Percentiles rank a stretch among this genome's conserved stretches.
phyloP scores from a whole-genome alignment of 2,113 vertebrate species.

The Chloebia gouldiae region DNA sequence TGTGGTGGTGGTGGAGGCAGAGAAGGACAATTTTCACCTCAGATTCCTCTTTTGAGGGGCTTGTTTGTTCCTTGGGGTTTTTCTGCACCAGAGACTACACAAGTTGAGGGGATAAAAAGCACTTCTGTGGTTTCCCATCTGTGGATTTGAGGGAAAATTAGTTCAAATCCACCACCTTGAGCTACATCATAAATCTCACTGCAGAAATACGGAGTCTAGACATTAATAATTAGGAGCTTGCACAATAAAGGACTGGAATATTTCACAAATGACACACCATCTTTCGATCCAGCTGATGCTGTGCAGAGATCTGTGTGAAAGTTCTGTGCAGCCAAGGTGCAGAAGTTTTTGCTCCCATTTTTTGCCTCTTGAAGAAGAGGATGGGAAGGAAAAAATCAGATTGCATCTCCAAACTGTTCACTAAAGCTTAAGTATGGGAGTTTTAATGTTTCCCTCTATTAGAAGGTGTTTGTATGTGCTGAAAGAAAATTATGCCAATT shows the following conservation, averaged over 20 bases:
- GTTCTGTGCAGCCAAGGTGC: background rate
- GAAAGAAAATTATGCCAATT: background rate
- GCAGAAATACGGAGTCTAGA: background rate
- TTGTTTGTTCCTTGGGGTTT: background rate
- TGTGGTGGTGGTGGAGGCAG: background rate
- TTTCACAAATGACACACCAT: conserved; percentile 6
- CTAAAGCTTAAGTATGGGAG: background rate
- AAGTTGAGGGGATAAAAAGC: background rate
- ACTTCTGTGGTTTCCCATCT: background rate
- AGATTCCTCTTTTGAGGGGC: background rate
- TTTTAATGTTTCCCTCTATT: background rate
- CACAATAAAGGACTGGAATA: background rate
- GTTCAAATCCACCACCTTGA: background rate
- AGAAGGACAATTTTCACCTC: background rate
- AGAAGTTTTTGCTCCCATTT: background rate
- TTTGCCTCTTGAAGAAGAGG: background rate
- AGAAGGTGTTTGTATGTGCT: background rate
- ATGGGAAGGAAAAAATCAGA: background rate
- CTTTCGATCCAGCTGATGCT: background rate
- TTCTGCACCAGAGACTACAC: background rate
- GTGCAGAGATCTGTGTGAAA: conserved; percentile 15
- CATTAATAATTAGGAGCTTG: conserved; percentile 28
- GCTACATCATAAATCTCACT: background rate
- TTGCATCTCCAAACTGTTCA: background rate
- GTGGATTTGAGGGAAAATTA: background rate